A percentile compares a stretch with the other conserved stretches of the same genome.
phyloP scores from a whole-genome alignment of 2,797 vertebrate genomes.

The Delichon dasypus region DNA sequence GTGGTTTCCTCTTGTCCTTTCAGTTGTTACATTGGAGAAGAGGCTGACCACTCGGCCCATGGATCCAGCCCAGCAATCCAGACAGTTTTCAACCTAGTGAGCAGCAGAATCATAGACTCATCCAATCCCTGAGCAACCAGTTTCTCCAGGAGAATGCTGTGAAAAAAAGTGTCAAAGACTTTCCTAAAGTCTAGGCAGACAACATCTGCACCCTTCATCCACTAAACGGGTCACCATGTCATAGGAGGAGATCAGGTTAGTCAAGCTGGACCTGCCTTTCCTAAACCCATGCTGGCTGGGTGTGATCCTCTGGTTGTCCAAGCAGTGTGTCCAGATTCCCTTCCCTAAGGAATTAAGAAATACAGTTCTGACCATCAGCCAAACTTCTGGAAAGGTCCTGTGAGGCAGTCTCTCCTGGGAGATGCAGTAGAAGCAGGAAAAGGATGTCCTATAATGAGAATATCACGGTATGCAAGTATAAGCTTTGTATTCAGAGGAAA shows the following conservation, averaged over 20 bases:
- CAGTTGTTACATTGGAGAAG: neutral
- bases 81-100: neutral
- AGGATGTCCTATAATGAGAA: neutral
- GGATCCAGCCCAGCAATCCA: neutral
- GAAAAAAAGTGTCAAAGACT: neutral
- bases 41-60: neutral
- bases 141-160: neutral
- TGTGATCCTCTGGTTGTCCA: neutral
- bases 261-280: neutral
- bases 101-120: neutral
- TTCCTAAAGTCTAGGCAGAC: neutral
- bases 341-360: constrained; percentile 15
- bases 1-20: neutral
- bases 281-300: neutral
- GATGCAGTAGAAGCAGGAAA: neutral
- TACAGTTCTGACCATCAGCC: neutral
- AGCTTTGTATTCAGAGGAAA: neutral
- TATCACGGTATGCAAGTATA: neutral
- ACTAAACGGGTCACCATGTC: neutral
- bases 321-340: neutral
- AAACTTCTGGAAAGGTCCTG: neutral
- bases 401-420: neutral
- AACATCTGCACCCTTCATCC: neutral
- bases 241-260: neutral
- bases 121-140: neutral